phyloP scores from a whole-genome alignment of 2,113 vertebrate genomes.

The Ochotona princeps region DNA sequence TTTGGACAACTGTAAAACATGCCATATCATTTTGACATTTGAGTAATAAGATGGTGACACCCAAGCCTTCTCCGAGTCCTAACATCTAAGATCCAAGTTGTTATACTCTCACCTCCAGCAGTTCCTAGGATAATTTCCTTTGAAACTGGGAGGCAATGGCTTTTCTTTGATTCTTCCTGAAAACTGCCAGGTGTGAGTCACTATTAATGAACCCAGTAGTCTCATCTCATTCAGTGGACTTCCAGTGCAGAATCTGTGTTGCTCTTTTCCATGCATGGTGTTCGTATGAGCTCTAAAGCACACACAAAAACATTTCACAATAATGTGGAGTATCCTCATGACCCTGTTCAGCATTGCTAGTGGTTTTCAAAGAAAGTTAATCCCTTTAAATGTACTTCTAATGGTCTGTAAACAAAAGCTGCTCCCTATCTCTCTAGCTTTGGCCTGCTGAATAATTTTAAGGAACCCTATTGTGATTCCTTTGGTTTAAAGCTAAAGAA shows the following conservation, averaged over 20 bases:
- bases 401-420: conserved; percentile 50
- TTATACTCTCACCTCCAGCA: not conserved
- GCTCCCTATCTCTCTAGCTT: conserved; percentile 1
- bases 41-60: not conserved
- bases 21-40: not conserved
- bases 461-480: not conserved
- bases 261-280: not conserved
- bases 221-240: not conserved
- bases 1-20: conserved; percentile 13
- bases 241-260: conserved; percentile 20
- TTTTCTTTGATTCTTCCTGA: conserved; percentile 26
- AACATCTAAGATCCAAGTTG: not conserved
- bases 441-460: conserved; percentile 49
- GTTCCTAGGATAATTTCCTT: not conserved
- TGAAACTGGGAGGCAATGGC: not conserved
- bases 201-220: conserved; percentile 11
- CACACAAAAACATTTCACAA: not conserved
- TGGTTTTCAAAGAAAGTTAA: conserved; percentile 48
- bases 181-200: not conserved
- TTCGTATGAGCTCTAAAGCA: not conserved
- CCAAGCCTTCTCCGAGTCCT: not conserved
- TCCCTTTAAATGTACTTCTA: conserved; percentile 44
- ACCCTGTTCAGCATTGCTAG: conserved; percentile 28
- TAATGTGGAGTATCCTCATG: not conserved
- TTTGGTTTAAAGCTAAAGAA: conserved; percentile 34